A percentile compares a stretch with the other conserved stretches of the same genome.
Conservation (phyloP, 2,888 invertebrate species). For the Papilio protenor region DNA sequence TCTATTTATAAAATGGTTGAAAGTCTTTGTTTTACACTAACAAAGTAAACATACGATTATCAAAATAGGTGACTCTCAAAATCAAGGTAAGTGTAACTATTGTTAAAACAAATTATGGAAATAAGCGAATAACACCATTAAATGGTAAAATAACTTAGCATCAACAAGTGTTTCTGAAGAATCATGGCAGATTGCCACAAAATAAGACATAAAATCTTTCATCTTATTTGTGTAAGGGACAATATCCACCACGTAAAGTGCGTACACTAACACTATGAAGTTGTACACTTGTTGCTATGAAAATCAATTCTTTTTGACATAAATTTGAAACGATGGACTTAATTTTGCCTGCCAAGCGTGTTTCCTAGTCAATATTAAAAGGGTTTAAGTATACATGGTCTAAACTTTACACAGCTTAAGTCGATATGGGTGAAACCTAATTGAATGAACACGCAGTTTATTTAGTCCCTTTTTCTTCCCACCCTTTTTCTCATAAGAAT, state of each 20-base stretch:
- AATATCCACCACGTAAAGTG: background rate
- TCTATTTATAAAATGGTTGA: background rate
- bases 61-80: too few species aligned
- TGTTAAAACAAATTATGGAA: background rate
- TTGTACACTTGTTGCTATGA: background rate
- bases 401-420: background rate
- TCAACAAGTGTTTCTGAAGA: conserved; percentile 1
- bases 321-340: background rate
- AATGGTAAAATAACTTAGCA: background rate
- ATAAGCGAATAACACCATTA: background rate
- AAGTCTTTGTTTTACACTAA: too few species aligned
- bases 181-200: background rate
- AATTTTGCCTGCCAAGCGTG: background rate
- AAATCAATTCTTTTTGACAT: background rate
- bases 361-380: too few species aligned
- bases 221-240: background rate
- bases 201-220: conserved; percentile 4
- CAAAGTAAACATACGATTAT: background rate
- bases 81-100: background rate
- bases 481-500: too few species aligned
- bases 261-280: background rate
- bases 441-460: background rate
- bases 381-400: background rate
- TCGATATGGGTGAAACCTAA: background rate
- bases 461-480: too few species aligned